phyloP scores from a whole-genome alignment of 2,113 vertebrate genomes.

The Silurus meridionalis region DNA sequence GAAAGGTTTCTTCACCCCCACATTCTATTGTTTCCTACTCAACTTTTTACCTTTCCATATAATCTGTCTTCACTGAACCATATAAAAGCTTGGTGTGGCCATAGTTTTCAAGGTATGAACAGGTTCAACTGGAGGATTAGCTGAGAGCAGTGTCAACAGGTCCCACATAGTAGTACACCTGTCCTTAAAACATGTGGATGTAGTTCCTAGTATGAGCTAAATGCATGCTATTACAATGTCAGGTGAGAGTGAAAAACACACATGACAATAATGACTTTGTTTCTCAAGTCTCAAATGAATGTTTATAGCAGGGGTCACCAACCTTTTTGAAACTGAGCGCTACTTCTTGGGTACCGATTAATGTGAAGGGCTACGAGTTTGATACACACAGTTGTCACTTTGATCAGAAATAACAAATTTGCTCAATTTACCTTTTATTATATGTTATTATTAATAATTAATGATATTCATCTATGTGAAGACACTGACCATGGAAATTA shows the following conservation, averaged over 20 bases:
- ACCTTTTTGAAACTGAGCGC: no score
- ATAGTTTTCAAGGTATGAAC: not conserved
- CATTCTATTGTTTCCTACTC: not conserved
- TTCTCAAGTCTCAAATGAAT: no score
- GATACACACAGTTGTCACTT: no score
- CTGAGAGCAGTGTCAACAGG: not conserved
- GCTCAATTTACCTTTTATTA: no score
- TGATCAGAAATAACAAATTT: no score
- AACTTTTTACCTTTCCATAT: not conserved
- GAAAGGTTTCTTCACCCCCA: not conserved
- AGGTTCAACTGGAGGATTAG: constrained; percentile 29
- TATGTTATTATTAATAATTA: no score
- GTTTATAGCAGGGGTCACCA: no score
- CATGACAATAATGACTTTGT: not conserved
- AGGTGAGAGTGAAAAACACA: not conserved
- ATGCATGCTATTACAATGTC: not conserved
- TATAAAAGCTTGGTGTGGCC: not conserved
- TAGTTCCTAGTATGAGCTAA: not conserved
- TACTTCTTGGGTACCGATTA: no score
- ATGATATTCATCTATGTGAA: no score
- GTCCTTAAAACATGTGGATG: not conserved
- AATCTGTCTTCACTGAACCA: not conserved
- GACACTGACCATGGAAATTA: no score
- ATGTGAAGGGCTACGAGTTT: no score
- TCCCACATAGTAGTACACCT: not conserved